Evolutionary conservation across 92 coral and sea anemone species (phyloP).

Genomic region (Pocillopora grandis): DNA sequence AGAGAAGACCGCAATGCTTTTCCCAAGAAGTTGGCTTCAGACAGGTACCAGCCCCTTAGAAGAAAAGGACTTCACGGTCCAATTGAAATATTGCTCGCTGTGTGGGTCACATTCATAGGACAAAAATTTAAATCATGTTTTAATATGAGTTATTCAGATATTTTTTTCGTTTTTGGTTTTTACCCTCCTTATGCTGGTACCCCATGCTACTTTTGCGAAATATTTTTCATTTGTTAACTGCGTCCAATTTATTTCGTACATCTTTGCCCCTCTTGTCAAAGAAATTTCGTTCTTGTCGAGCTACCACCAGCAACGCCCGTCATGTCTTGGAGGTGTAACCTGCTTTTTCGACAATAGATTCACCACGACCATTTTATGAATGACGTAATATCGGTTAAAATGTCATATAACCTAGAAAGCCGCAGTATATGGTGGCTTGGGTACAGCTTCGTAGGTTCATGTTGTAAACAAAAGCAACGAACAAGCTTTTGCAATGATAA

Average conservation of each 20-base stretch:
- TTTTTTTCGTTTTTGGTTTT: neutral
- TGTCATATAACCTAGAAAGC: constrained; percentile 2
- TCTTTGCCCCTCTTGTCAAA: neutral
- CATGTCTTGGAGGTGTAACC: constrained; percentile 21
- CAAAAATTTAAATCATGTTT: constrained; percentile 20
- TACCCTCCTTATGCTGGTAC: neutral
- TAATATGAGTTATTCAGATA: neutral
- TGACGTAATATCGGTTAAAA: constrained; percentile 38
- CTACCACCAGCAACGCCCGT: constrained; percentile 18
- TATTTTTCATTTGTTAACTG: too few relatives aligned
- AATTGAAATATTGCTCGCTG: constrained; percentile 8
- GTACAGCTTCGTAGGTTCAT: neutral
- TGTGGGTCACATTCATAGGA: constrained; percentile 2
- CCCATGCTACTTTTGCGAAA: neutral
- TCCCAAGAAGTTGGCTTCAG: neutral
- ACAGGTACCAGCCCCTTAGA: constrained; percentile 32
- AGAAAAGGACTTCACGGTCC: constrained; percentile 26
- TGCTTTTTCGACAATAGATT: constrained; percentile 21
- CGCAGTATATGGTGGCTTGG: constrained; percentile 4
- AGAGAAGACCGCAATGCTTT: neutral
- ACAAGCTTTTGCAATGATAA: neutral
- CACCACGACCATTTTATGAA: constrained; percentile 1
- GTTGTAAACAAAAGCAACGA: neutral
- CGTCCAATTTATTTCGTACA: neutral
- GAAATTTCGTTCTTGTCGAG: neutral